A percentile compares a stretch with the other conserved stretches of the same genome.
Conservation (phyloP, 2,797 vertebrate genomes). For the Zenarchopterus dispar region DNA sequence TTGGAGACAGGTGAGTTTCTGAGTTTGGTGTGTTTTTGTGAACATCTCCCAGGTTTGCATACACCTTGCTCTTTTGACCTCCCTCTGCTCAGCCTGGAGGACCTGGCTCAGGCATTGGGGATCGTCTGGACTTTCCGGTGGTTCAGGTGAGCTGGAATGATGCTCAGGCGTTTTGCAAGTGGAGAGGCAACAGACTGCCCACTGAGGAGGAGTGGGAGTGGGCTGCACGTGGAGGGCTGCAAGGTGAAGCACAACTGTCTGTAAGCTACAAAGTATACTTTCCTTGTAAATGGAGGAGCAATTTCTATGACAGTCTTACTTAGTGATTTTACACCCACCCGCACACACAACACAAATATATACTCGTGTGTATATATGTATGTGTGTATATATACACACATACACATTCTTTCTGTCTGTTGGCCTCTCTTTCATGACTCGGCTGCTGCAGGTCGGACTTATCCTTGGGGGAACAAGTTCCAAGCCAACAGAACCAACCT, state of each 20-base stretch:
- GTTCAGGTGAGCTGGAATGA: conserved; percentile 98
- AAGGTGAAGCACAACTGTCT: conserved; percentile 82
- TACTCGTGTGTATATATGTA: too few relatives aligned
- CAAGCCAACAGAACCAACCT: conserved; percentile 91
- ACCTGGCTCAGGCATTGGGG: conserved; percentile 89
- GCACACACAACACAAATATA: too few relatives aligned
- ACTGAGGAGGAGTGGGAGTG: conserved; percentile 96
- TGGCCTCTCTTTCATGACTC: not conserved
- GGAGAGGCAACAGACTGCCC: conserved; percentile 89
- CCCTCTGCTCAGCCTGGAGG: conserved; percentile 84
- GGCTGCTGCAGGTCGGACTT: conserved; percentile 83
- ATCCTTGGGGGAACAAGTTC: conserved; percentile 96
- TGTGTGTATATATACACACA: too few relatives aligned
- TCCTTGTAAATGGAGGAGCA: too few relatives aligned
- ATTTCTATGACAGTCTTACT: too few relatives aligned
- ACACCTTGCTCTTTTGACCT: not conserved
- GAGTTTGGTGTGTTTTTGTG: not conserved
- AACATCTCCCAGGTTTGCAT: not conserved
- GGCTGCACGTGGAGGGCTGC: conserved; percentile 90
- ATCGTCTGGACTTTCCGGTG: conserved; percentile 88
- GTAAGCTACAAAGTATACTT: too few relatives aligned
- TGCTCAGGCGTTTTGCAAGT: conserved; percentile 88
- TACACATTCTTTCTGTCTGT: not conserved
- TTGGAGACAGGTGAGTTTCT: conserved; percentile 91
- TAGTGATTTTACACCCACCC: too few relatives aligned